Evolutionary conservation across 1,140 invertebrate genomes (phyloP), one percentile per base, ranked within the genome.

Genomic region (Parasteatoda tepidariorum): DNA sequence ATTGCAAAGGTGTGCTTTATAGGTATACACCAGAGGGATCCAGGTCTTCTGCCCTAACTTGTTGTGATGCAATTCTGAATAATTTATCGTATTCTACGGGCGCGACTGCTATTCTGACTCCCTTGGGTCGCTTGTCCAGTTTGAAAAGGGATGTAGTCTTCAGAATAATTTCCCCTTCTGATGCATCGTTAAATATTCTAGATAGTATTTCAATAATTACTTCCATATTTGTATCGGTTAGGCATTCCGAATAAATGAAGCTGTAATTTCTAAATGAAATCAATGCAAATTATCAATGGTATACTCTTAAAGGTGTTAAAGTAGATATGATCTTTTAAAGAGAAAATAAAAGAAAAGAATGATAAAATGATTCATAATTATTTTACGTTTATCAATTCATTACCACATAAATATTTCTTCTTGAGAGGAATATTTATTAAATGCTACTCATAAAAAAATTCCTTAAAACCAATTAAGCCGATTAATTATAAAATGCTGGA

Each of bases 21-120:
- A 22, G 34, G 28, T 57, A 55, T 68, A 67, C 18, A 64, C 34
- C 74, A 34, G 48, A 76, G 74, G 61, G 76, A 55, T 31, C 61
- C 61, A 18, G 26, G 41, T 57, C 22, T 30, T 11, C 33, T 70
- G 28, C 62, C 57, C 41, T 55, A 71, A 71, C 79, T 82, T 82
- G 79, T 82, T 82, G 79, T 70, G 79, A 82, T 82, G 79, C 79
- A n/a, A 71, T 62, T 3, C 57, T 82, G 79, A 82, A 82, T 82
- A 82, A 82, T 82, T 71, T 82, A 82, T 82, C 33, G 38, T 38
- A 48, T 62, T 82, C 54, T 82, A 62, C 79, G 57, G 68, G 79
- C 67, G 79, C 79, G 79, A 79, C 76, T 79, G 76, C 38, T 67
- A 68, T 68, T 67, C 76, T 48, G 26, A 30, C 15, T 71, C 79